A percentile compares a stretch with the other conserved stretches of the same genome.
Evolutionary conservation across 2,888 invertebrate genomes (phyloP).

Genomic region (Cetonia aurata): DNA sequence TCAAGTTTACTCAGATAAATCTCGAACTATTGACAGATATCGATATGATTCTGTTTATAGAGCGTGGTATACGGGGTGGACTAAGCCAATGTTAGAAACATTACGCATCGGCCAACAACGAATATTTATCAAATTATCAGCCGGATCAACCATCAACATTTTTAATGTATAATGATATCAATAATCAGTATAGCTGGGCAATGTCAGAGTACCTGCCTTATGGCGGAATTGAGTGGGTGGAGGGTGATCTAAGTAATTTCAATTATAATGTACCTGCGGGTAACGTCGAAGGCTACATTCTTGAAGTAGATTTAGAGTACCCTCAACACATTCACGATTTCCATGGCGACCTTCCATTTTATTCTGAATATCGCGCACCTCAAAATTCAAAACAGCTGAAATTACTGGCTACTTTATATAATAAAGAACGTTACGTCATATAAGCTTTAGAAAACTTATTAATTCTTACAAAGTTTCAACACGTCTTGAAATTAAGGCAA

Average conservation of each 20-base stretch:
- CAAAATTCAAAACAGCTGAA: conserved; percentile 46
- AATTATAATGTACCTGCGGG: conserved; percentile 27
- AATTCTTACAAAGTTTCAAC: conserved; percentile 55
- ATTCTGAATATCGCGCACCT: conserved; percentile 53
- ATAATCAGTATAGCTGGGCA: conserved; percentile 50
- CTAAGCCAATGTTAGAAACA: conserved; percentile 47
- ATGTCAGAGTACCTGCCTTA: conserved; percentile 47
- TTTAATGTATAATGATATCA: conserved; percentile 49
- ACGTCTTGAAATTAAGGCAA: conserved; percentile 58
- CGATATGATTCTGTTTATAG: conserved; percentile 44
- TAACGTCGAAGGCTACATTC: conserved; percentile 1
- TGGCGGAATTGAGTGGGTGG: conserved; percentile 46
- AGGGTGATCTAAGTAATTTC: conserved; percentile 8
- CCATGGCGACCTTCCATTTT: conserved; percentile 52
- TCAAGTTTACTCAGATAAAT: conserved; percentile 34
- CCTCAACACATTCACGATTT: no score
- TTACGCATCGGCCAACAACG: conserved; percentile 57
- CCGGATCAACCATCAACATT: conserved; percentile 34
- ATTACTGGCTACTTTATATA: conserved; percentile 51
- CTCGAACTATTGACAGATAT: no score
- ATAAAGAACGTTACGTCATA: conserved; percentile 43
- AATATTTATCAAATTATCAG: no score
- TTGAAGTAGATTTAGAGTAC: conserved; percentile 59
- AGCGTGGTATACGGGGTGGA: conserved; percentile 40
- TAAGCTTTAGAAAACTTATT: conserved; percentile 53